Evolutionary conservation across 2,888 invertebrate genomes (phyloP).

Genomic region (Cerastoderma edule): DNA sequence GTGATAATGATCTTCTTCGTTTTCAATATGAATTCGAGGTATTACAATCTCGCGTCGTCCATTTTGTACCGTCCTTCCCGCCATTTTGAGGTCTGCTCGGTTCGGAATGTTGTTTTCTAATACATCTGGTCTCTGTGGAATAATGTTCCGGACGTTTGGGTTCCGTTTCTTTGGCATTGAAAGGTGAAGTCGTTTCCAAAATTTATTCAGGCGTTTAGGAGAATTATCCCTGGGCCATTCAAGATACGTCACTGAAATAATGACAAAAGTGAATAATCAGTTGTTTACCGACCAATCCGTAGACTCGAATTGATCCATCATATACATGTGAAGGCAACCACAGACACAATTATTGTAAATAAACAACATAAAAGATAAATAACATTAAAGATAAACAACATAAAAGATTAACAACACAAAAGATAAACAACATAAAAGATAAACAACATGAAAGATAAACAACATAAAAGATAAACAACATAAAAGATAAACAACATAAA

Average conservation of each 20-base stretch:
- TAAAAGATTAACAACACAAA: neutral
- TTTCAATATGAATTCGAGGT: neutral
- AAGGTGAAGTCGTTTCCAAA: slow-evolving; percentile 67
- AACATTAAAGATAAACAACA: neutral
- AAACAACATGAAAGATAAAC: no score
- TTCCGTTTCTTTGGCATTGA: slow-evolving; percentile 67
- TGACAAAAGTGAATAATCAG: no score
- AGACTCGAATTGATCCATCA: neutral
- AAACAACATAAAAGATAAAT: neutral
- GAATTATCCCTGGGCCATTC: slow-evolving; percentile 62
- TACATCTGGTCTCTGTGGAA: neutral
- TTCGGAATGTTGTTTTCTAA: neutral
- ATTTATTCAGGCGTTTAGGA: slow-evolving; percentile 56
- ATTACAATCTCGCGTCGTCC: neutral
- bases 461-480: no score
- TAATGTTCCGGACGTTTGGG: neutral
- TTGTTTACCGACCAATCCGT: neutral
- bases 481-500: no score
- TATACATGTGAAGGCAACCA: neutral
- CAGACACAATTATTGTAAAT: neutral
- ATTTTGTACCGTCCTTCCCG: neutral
- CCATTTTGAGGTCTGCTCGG: neutral
- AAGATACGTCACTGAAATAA: slow-evolving; percentile 67
- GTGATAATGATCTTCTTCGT: slow-evolving; percentile 13
- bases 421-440: neutral